These are phyloP conservation scores for Lycocorax pyrrhopterus DNA, from an alignment of 2,113 vertebrate genomes.

Conservation along the genomic window DNA sequence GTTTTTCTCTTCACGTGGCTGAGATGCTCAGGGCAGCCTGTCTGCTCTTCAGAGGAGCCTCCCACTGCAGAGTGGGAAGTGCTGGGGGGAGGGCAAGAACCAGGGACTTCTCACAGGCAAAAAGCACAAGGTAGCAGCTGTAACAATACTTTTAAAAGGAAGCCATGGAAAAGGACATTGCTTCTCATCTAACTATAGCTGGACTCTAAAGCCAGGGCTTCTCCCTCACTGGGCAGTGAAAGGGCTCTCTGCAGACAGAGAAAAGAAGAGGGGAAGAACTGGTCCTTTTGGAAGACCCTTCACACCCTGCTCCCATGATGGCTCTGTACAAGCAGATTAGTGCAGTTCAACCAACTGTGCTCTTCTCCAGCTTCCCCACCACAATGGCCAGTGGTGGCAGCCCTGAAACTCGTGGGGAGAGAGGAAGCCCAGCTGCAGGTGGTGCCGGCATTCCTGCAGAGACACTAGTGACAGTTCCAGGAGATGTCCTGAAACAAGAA, in stretches of 20 bases:
- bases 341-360: not conserved
- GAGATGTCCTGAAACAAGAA: not conserved
- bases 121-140: not conserved
- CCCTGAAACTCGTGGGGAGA: not conserved
- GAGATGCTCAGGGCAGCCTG: not conserved
- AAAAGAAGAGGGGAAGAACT: not conserved
- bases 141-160: not conserved
- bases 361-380: not conserved
- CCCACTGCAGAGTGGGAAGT: not conserved
- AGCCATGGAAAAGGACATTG: not conserved
- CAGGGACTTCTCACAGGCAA: not conserved
- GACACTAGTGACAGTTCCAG: no score
- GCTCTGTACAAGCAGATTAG: not conserved
- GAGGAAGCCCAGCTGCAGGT: not conserved
- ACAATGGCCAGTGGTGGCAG: not conserved
- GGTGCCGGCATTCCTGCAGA: not conserved
- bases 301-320: not conserved
- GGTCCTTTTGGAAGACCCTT: not conserved
- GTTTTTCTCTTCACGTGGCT: not conserved
- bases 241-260: not conserved
- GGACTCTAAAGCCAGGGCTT: not conserved
- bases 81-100: not conserved
- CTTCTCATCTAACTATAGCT: not conserved
- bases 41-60: not conserved
- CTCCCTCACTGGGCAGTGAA: not conserved